Conservation (phyloP, 2,888 invertebrate genomes). For the Torymus texanus region DNA sequence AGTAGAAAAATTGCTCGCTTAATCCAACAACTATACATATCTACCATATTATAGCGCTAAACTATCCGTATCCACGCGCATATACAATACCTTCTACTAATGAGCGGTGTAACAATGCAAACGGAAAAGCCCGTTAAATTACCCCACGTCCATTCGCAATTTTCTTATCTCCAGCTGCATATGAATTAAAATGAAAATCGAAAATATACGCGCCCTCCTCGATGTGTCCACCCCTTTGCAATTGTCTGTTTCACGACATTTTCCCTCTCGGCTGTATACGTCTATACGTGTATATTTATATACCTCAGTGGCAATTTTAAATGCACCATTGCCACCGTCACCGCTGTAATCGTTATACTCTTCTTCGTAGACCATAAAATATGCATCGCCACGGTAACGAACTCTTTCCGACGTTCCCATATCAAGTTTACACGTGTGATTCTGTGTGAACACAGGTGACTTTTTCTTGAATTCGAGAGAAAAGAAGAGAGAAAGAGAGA, state of each 20-base stretch:
- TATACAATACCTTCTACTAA: neutral
- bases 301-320: too few species aligned
- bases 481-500: too few species aligned
- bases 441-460: too few species aligned
- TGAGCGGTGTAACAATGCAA: neutral
- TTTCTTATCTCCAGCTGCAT: constrained; percentile 16
- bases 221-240: neutral
- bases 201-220: neutral
- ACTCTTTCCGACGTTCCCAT: neutral
- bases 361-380: too few species aligned
- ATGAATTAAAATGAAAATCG: constrained; percentile 37
- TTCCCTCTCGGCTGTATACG: neutral
- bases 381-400: too few species aligned
- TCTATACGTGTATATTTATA: too few species aligned
- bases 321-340: too few species aligned
- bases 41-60: too few species aligned
- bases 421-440: neutral
- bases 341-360: too few species aligned
- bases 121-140: neutral
- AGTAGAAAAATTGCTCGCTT: too few species aligned
- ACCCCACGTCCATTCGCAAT: constrained; percentile 17
- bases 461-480: too few species aligned
- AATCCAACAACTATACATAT: too few species aligned
- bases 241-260: constrained; percentile 11
- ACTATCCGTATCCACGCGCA: neutral